phyloP scores from a whole-genome alignment of 2,113 vertebrate species.

The Glaucomys volans region DNA sequence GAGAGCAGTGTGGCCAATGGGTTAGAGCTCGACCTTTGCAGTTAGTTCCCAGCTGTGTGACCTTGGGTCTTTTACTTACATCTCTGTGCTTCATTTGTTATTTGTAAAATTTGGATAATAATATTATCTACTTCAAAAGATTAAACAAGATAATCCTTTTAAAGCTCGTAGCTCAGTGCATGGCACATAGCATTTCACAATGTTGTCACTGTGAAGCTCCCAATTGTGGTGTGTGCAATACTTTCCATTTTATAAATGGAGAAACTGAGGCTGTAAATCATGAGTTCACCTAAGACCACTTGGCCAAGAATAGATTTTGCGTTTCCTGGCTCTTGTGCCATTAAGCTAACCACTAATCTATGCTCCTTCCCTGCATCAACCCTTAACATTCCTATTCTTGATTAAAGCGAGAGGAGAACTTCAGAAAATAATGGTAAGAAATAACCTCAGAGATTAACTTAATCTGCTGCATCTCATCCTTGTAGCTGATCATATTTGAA shows the following conservation, averaged over 20 bases:
- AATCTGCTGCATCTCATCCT: constrained; percentile 38
- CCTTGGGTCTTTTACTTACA: fast-evolving
- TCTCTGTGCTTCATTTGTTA: not conserved
- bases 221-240: fast-evolving
- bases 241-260: not conserved
- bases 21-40: not conserved
- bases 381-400: not conserved
- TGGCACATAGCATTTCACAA: fast-evolving
- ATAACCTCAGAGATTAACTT: constrained; percentile 44
- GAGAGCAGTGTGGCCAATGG: fast-evolving
- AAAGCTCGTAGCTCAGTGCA: fast-evolving
- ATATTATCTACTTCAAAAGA: not conserved
- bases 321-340: constrained; percentile 1
- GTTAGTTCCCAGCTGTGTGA: not conserved
- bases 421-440: constrained; percentile 51
- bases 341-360: constrained; percentile 53
- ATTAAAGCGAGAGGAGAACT: constrained; percentile 44
- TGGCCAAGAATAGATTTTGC: not conserved
- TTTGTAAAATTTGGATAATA: not conserved
- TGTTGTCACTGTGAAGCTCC: fast-evolving
- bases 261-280: constrained; percentile 48
- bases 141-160: not conserved
- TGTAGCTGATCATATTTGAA: constrained; percentile 21
- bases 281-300: not conserved
- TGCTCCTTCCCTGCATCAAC: not conserved